Conservation (phyloP, 2,888 invertebrate genomes). For the Perithous albicinctus region DNA sequence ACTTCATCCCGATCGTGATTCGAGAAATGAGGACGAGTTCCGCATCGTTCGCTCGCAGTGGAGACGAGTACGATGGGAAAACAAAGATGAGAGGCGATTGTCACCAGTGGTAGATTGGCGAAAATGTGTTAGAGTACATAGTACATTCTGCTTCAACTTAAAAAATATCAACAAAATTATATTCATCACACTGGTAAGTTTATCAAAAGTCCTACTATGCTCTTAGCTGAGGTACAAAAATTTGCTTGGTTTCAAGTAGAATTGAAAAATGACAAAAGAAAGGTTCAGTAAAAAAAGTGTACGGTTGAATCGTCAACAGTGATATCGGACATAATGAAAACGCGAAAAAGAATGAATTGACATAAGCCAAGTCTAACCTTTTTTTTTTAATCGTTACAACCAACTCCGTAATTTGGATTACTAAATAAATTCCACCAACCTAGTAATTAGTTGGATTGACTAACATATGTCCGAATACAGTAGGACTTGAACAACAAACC, state of each 20-base stretch:
- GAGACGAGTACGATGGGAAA: conserved; percentile 11
- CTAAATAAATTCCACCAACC: background rate
- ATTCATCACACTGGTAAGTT: conserved; percentile 2
- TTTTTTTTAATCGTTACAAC: background rate
- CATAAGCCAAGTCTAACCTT: too few species aligned
- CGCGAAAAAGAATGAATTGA: too few species aligned
- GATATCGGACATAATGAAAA: too few species aligned
- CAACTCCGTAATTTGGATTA: background rate
- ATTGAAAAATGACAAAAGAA: too few species aligned
- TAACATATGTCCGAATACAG: background rate
- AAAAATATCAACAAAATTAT: background rate
- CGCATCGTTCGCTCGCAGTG: conserved; percentile 57
- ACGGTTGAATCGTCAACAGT: too few species aligned
- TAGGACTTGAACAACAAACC: background rate
- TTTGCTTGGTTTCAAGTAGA: background rate
- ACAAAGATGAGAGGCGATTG: background rate
- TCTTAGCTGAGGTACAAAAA: background rate
- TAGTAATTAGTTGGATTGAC: background rate
- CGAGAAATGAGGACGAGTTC: conserved; percentile 63
- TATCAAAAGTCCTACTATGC: background rate
- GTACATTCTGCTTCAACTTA: background rate
- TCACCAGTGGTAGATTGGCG: conserved; percentile 5
- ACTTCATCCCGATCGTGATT: conserved; percentile 62
- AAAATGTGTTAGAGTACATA: background rate
- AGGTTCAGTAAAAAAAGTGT: too few species aligned